Evolutionary conservation across 2,797 vertebrate species (phyloP).

Genomic region (Molossus molossus): DNA sequence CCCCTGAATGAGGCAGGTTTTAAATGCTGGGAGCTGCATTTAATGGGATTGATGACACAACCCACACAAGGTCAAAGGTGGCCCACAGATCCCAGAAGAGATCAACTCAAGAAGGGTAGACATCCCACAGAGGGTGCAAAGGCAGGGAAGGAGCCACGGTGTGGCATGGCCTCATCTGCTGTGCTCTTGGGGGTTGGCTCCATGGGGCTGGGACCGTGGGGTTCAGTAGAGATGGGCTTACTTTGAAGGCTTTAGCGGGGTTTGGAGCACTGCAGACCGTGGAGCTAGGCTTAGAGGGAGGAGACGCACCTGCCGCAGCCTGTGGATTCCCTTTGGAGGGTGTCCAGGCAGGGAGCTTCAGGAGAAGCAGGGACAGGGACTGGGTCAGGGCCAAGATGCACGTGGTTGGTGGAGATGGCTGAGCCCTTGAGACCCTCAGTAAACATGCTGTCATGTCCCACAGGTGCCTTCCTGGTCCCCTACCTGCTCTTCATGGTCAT

Average conservation of each 20-base stretch:
- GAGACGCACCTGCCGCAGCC: too few species aligned
- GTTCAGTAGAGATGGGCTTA: not conserved
- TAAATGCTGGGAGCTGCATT: rapidly evolving
- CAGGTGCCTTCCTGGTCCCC: slow-evolving; percentile 96
- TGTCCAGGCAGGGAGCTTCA: rapidly evolving
- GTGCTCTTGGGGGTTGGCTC: not conserved
- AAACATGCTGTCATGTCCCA: not conserved
- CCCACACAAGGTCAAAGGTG: not conserved
- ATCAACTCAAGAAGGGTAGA: too few species aligned
- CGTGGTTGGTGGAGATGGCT: not conserved
- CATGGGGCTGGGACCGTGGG: rapidly evolving
- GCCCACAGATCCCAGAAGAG: not conserved
- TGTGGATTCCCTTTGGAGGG: not conserved
- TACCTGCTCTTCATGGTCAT: slow-evolving; percentile 97
- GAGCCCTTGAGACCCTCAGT: not conserved
- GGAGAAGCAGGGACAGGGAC: not conserved
- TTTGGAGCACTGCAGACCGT: rapidly evolving
- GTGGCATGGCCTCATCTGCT: rapidly evolving
- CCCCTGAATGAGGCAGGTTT: rapidly evolving
- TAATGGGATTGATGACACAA: too few species aligned
- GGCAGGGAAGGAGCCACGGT: rapidly evolving
- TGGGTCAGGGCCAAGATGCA: not conserved
- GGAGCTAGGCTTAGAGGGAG: rapidly evolving
- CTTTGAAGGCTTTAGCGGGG: not conserved
- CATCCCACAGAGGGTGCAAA: not conserved